Evolutionary conservation across 2,113 vertebrate species (phyloP).

Genomic region (Strix uralensis): DNA sequence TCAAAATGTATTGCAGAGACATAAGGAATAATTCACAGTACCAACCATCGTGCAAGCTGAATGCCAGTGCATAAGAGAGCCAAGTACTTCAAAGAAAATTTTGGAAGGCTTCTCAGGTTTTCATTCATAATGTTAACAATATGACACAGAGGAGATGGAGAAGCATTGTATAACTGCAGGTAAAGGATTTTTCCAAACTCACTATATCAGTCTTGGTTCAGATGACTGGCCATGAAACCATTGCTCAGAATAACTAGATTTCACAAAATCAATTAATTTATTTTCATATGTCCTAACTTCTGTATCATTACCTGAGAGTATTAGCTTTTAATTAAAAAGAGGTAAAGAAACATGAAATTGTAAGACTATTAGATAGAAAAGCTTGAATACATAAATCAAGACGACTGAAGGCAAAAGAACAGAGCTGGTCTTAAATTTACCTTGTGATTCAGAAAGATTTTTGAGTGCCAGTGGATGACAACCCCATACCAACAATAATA

Average conservation of each 20-base stretch:
- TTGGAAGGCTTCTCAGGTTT: neutral
- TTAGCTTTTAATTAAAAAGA: neutral
- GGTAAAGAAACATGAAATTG: neutral
- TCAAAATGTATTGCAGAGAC: neutral
- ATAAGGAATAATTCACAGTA: neutral
- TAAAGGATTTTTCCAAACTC: neutral
- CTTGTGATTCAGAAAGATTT: neutral
- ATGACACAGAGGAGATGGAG: neutral
- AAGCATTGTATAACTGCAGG: neutral
- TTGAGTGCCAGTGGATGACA: neutral
- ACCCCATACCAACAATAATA: neutral
- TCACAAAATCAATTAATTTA: neutral
- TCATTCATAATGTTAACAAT: neutral
- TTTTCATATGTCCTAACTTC: neutral
- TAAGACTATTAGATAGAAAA: neutral
- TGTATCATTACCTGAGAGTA: neutral
- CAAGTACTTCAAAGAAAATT: neutral
- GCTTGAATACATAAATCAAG: neutral
- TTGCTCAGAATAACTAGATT: neutral
- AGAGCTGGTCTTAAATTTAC: neutral
- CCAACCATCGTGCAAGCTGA: neutral
- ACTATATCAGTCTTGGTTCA: neutral
- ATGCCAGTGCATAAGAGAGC: neutral
- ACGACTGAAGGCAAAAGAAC: neutral
- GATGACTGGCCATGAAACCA: neutral